A percentile compares a stretch with the other conserved stretches of the same genome.
phyloP scores from a whole-genome alignment of 2,797 vertebrate species.

The Myiothlypis coronata region DNA sequence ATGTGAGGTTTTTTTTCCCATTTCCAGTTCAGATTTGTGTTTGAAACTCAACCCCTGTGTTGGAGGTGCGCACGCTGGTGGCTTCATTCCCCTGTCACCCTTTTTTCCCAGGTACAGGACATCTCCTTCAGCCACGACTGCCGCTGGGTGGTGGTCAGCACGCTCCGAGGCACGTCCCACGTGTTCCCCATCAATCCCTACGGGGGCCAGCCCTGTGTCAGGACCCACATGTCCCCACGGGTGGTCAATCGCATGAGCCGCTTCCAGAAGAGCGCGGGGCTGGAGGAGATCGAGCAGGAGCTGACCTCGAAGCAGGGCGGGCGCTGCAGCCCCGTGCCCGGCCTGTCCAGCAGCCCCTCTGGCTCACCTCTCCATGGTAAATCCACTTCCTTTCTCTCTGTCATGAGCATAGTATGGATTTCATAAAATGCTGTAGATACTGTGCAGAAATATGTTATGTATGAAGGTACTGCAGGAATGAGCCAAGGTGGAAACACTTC shows the following conservation, averaged over 20 bases:
- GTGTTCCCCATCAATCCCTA: slow-evolving; percentile 97
- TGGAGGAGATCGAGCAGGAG: slow-evolving; percentile 97
- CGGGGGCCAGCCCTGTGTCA: slow-evolving; percentile 89
- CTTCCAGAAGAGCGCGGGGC: slow-evolving; percentile 96
- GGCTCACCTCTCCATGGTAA: slow-evolving; percentile 93
- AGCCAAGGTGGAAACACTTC: neutral
- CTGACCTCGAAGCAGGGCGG: slow-evolving; percentile 88
- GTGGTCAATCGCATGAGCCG: slow-evolving; percentile 98
- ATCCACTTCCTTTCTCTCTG: neutral
- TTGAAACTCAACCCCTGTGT: fast-evolving
- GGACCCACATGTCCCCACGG: slow-evolving; percentile 95
- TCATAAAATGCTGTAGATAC: neutral
- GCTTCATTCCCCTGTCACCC: neutral
- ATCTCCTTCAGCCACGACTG: slow-evolving; percentile 98
- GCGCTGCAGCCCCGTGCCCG: slow-evolving; percentile 91
- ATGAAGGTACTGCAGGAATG: neutral
- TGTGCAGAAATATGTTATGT: neutral
- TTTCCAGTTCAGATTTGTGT: neutral
- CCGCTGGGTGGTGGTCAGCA: slow-evolving; percentile 96
- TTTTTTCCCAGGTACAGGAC: slow-evolving; percentile 87
- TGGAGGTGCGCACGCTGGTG: fast-evolving
- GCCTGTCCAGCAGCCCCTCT: slow-evolving; percentile 92
- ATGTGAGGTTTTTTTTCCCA: fast-evolving
- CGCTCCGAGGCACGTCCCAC: slow-evolving; percentile 92
- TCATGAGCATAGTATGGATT: neutral